Base-by-base conservation (phyloP, 2,113 vertebrate genomes). In the Zeus faber region DNA sequence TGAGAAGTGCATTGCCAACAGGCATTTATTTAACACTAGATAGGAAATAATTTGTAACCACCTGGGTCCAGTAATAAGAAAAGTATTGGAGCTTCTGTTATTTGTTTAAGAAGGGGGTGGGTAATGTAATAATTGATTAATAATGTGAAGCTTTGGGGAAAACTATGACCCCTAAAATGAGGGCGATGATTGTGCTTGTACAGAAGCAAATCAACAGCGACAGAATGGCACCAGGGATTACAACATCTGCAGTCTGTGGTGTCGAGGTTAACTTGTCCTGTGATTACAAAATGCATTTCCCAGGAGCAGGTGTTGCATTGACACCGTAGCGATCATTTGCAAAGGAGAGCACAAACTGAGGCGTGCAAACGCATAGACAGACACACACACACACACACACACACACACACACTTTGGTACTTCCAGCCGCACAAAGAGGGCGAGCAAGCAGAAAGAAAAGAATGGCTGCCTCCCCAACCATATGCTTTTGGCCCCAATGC, bases 181-280 rank as follows among this genome's bases (percentile, higher is more conserved):
- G 81, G 76, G 48, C 50, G 67, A 72, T 67, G 74, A 76, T 77
- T 72, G 72, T 64, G 75, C 51, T 60, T 9, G 77, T 49, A 68
- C 65, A 67, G 65, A 62, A 61, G 66, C 73, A 82, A 87, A 86
- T 81, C 70, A 74, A 73, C 75, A 66, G 66, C 52, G 79, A 81
- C 82, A 77, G 76, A 79, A 49, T 17, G 48, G 77, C 85, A 80
- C 74, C 49, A 14, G 83, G 83, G 85, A 85, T 67, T 81, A 71
- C 70, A 87, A 83, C 79, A 87, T 87, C 87, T 89, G 86, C 84
- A 84, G 81, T 39, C 20, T 58, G 73, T 10, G 56, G 60, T 82
- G 83, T 86, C 72, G 74, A 82, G 87, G 87, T 89, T 86, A 88
- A 85, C 77, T 72, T 75, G 71, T 84, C 76, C 80, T 79, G 81